Percentiles rank a stretch among this genome's conserved stretches.
Evolutionary conservation across 2,797 vertebrate species (phyloP).

Genomic region (Eidolon dupreanum): DNA sequence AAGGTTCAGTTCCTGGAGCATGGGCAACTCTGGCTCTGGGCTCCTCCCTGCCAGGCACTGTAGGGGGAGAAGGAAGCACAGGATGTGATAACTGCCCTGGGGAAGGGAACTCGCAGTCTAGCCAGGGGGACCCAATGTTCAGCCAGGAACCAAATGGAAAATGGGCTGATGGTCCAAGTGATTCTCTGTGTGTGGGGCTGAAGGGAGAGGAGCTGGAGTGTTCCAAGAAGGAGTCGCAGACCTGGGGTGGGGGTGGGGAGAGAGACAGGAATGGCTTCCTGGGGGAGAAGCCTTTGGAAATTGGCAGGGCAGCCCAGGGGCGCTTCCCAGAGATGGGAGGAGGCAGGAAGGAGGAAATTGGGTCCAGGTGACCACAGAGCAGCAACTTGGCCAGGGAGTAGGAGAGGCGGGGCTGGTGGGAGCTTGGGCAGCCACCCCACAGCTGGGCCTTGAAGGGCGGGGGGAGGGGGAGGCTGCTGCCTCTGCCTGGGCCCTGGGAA

Average conservation of each 20-base stretch:
- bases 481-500: conserved; percentile 26
- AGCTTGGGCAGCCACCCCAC: conserved; percentile 58
- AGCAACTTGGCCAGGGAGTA: conserved; percentile 67
- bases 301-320: conserved; percentile 66
- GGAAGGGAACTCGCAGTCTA: neutral
- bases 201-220: conserved; percentile 27
- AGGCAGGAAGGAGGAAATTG: conserved; percentile 80
- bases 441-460: conserved; percentile 38
- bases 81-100: conserved; percentile 8
- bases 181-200: conserved; percentile 55
- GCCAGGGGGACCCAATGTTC: conserved; percentile 71
- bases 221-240: conserved; percentile 32
- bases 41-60: conserved; percentile 51
- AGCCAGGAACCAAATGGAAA: conserved; percentile 79
- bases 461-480: neutral
- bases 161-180: conserved; percentile 60
- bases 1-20: conserved; percentile 25
- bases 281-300: conserved; percentile 71
- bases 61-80: neutral
- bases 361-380: conserved; percentile 82
- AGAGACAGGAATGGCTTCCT: conserved; percentile 59
- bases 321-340: conserved; percentile 76
- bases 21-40: neutral
- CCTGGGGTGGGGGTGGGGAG: neutral
- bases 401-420: conserved; percentile 61